phyloP scores from a whole-genome alignment of 2,888 invertebrate genomes.

The Gasteruption jaculator region DNA sequence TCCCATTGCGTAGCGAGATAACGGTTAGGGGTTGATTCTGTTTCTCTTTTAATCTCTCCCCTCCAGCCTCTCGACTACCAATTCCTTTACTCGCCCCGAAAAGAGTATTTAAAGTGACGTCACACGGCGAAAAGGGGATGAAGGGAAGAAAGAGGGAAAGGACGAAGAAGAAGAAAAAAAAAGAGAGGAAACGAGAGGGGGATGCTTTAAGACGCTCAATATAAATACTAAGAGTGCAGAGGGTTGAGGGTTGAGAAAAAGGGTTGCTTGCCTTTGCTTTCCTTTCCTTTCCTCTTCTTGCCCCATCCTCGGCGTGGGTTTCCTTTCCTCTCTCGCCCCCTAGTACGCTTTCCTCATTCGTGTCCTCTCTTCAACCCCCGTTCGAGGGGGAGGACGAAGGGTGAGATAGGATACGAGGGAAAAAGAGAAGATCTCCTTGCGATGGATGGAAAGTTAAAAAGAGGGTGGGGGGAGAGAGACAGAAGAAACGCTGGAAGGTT shows the following conservation, averaged over 20 bases:
- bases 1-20: conserved; percentile 45
- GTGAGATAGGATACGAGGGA: too few relatives aligned
- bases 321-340: conserved; percentile 18
- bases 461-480: too few relatives aligned
- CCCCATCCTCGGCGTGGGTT: conserved; percentile 13
- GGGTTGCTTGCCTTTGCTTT: conserved; percentile 12
- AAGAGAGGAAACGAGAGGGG: conserved; percentile 14
- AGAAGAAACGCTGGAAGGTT: too few relatives aligned
- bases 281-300: conserved; percentile 9
- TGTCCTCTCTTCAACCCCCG: too few relatives aligned
- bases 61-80: conserved; percentile 31
- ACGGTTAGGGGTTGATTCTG: conserved; percentile 24
- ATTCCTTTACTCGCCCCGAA: conserved; percentile 34
- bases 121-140: conserved; percentile 27
- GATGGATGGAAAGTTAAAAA: too few relatives aligned
- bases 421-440: too few relatives aligned
- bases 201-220: too few relatives aligned
- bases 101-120: conserved; percentile 50
- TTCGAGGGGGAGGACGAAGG: too few relatives aligned
- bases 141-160: conserved; percentile 21
- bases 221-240: too few relatives aligned
- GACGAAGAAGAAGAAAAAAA: conserved; percentile 25
- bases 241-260: conserved; percentile 22
- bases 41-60: too few relatives aligned
- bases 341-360: conserved; percentile 22